Base-by-base conservation (phyloP, 2,797 vertebrate species). In the Coccyzus lansbergi region DNA sequence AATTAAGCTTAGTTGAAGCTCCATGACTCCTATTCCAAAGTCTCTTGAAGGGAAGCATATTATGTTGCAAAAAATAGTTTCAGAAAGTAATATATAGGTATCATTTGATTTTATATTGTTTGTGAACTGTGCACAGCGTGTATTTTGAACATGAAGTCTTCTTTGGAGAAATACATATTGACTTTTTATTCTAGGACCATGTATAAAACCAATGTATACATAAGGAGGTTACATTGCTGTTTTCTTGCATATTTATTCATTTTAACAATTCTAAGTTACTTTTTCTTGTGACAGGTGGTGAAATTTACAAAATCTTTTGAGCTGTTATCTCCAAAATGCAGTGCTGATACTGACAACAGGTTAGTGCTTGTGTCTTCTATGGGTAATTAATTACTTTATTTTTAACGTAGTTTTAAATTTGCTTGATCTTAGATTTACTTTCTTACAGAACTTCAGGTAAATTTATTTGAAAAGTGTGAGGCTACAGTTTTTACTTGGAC, bases 261-360 rank as follows among this genome's bases (percentile, higher is more conserved):
- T 85, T 83, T 89, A 77, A 58, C 48, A 89, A 89, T 55, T 62
- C 83, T 60, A 93, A 93, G 36, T 59, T 95, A 56, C 38, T 63
- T 83, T 84, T 38, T 88, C 69, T 77, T 83, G n/a, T 88, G 94
- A 72, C 98, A 99, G 99, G 99, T 99, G 96, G 99, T 99, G 97
- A 99, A 99, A 97, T 99, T 99, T 97, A 99, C 99, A 49, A 99
- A 99, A 96, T 99, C 99, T 13, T 99, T 99, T 94, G 99, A 99
- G 94, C 93, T 99, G 26, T 97, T 99, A 96, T 99, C 99, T 88
- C 99, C 99, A 34, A 99, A 99, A 95, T 99, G 99, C 97, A 99
- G 98, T 26, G 99, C 98, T n/a, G 99, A 99, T 95, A 96, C 98
- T 46, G 99, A 99, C 71, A 99, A 95, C 98, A 99, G 99, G 99